Conservation (phyloP, 2,797 vertebrate genomes). For the Tokudaia muenninki region DNA sequence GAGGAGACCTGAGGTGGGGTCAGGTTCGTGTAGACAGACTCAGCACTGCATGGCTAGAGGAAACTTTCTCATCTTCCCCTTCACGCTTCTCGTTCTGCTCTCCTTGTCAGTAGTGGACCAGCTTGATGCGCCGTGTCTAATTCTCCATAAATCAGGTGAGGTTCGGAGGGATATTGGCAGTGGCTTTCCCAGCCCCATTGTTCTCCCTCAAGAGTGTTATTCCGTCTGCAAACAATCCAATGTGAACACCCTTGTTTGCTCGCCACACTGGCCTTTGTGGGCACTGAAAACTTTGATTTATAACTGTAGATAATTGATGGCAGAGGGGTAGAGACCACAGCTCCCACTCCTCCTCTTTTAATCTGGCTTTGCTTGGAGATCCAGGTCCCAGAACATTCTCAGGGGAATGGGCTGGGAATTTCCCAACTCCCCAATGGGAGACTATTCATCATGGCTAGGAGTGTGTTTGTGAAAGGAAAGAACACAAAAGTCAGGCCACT, state of each 20-base stretch:
- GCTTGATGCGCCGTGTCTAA: slow-evolving; percentile 89
- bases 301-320: slow-evolving; percentile 91
- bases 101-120: slow-evolving; percentile 85
- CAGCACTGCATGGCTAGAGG: slow-evolving; percentile 69
- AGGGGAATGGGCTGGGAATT: slow-evolving; percentile 91
- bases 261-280: slow-evolving; percentile 90
- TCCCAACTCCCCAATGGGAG: slow-evolving; percentile 90
- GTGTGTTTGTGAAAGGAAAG: slow-evolving; percentile 89
- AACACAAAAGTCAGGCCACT: slow-evolving; percentile 90
- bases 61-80: slow-evolving; percentile 56
- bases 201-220: slow-evolving; percentile 89
- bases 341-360: slow-evolving; percentile 91
- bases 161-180: slow-evolving; percentile 88
- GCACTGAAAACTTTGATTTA: slow-evolving; percentile 91
- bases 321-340: slow-evolving; percentile 88
- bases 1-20: slow-evolving; percentile 67
- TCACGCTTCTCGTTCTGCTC: slow-evolving; percentile 82
- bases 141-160: slow-evolving; percentile 90
- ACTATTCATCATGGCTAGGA: slow-evolving; percentile 90
- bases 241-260: slow-evolving; percentile 90
- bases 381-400: slow-evolving; percentile 89
- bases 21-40: slow-evolving; percentile 72
- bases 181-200: slow-evolving; percentile 88
- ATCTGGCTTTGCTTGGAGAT: slow-evolving; percentile 91
- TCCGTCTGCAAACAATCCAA: slow-evolving; percentile 90